phyloP scores from a whole-genome alignment of 2,797 vertebrate species.

The Fistularia tabacaria region DNA sequence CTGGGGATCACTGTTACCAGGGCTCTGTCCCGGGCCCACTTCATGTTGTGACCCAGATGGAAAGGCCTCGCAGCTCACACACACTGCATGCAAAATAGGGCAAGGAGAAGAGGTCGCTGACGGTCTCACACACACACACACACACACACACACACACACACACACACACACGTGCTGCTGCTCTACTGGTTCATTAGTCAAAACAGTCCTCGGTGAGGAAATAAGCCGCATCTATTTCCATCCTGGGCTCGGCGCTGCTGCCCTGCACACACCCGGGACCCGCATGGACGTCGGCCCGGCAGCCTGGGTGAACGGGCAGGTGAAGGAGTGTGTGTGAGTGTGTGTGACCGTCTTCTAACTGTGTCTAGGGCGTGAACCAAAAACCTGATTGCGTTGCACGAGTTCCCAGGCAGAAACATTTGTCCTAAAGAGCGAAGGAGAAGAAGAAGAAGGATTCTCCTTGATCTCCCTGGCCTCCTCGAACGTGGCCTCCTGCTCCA shows the following conservation, averaged over 20 bases:
- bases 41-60: constrained; percentile 41
- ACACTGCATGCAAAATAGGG: constrained; percentile 59
- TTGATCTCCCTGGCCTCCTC: too few species aligned
- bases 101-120: constrained; percentile 58
- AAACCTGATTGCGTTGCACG: constrained; percentile 4
- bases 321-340: constrained; percentile 18
- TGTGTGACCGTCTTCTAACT: constrained; percentile 44
- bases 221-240: constrained; percentile 66
- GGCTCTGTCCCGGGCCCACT: constrained; percentile 16
- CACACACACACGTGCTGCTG: constrained; percentile 47
- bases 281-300: constrained; percentile 43
- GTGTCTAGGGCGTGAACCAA: constrained; percentile 65
- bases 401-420: too few species aligned
- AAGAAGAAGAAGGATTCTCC: too few species aligned
- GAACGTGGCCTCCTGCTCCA: too few species aligned
- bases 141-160: constrained; percentile 32
- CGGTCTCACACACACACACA: constrained; percentile 27
- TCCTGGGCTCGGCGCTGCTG: constrained; percentile 30
- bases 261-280: constrained; percentile 27
- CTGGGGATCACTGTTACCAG: too few species aligned
- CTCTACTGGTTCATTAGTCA: constrained; percentile 67
- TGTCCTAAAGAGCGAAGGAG: constrained; percentile 2
- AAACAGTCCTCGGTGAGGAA: constrained; percentile 45
- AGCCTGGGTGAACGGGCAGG: constrained; percentile 42
- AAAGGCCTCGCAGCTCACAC: constrained; percentile 17